Evolutionary conservation across 2,113 vertebrate genomes (phyloP), one percentile per base, ranked within the genome.

Genomic region (Chitala chitala): DNA sequence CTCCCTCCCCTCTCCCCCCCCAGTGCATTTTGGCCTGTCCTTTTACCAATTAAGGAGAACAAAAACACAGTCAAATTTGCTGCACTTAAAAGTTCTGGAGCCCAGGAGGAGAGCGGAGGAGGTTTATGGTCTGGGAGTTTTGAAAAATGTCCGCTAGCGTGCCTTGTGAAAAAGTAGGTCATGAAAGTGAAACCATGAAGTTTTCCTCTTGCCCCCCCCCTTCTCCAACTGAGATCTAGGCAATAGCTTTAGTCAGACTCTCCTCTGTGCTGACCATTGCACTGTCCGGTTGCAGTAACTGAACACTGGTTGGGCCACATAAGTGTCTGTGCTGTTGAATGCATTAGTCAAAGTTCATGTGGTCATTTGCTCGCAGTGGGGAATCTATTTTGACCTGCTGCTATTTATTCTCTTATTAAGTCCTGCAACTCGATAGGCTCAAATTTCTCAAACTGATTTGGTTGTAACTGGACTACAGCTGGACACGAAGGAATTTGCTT

Each of bases 111-210:
- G 70, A 75, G 75, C 46, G 66, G 74, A 77, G 61, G 42, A 58
- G 64, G 63, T 78, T 40, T 9, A 58, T 76, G 76, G 76, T 78
- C 83, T 81, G 75, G 78, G 77, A 81, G 63, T 76, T 84, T 78
- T 78, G 10, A 55, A 81, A 77, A 75, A 59, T 77, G 24, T 83
- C 80, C 80, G 81, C 81, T 82, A 84, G 78, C 77, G 46, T 63
- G 48, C 48, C 75, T n/a, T n/a, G 78, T 71, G 69, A 72, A 69
- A 82, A 88, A 87, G 78, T 87, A 85, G 86, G 85, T 87, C 86
- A 85, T 70, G 81, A 84, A 89, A 84, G 79, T 78, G 78, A 86
- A 88, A 82, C 80, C 84, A 72, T 79, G 74, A 79, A 36, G n/a
- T 44, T 71, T 66, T 79, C 66, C 80, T 78, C 73, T 66, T 65